Conservation (phyloP, 1,140 invertebrate species). For the Cydia fagiglandana region DNA sequence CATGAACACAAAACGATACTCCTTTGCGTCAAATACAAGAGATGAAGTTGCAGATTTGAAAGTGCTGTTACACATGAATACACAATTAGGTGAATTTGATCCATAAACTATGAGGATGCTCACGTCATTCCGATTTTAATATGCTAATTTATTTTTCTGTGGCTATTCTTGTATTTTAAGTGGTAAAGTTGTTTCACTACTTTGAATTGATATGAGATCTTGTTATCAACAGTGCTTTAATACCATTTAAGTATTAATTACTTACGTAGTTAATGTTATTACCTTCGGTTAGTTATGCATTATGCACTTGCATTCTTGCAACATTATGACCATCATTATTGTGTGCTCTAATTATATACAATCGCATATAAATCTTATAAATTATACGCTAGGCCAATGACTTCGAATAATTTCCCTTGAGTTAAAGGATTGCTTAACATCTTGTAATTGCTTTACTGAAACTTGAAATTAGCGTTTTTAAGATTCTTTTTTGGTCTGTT, state of each 20-base stretch:
- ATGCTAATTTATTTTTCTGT: constrained; percentile 21
- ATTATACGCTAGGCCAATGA: constrained; percentile 3
- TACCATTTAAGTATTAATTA: not conserved
- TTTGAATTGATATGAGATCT: not conserved
- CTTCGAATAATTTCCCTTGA: constrained; percentile 2
- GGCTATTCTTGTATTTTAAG: not conserved
- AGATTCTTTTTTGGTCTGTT: not conserved
- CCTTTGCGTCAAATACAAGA: not conserved
- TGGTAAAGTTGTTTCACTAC: not conserved
- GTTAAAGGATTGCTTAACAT: constrained; percentile 4
- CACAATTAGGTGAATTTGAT: constrained; percentile 18
- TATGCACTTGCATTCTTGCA: not conserved
- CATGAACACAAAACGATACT: no score
- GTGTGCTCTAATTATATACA: not conserved
- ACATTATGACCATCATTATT: not conserved
- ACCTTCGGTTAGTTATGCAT: not conserved
- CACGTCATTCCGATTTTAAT: constrained; percentile 19
- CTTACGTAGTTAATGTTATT: not conserved
- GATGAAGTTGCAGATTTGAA: constrained; percentile 12
- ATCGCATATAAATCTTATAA: no score
- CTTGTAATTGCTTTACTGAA: not conserved
- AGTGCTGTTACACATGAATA: constrained; percentile 5
- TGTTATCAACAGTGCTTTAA: not conserved
- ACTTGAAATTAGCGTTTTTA: not conserved
- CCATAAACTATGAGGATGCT: not conserved